A percentile compares a stretch with the other conserved stretches of the same genome.
Conservation (phyloP, 2,888 invertebrate genomes). For the Eristalinus aeneus region DNA sequence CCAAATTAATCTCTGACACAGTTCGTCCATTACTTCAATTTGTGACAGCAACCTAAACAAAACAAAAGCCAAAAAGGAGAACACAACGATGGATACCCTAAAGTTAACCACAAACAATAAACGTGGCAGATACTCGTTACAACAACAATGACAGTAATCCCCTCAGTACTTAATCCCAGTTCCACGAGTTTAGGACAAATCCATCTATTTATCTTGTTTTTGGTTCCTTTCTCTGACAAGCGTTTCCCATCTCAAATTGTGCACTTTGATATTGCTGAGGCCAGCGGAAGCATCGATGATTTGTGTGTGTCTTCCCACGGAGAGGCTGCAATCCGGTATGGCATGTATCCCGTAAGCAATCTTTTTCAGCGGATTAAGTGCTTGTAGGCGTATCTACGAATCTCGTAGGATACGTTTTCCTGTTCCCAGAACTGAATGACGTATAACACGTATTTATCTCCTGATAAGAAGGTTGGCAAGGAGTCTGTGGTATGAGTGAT, state of each 20-base stretch:
- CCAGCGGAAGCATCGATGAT: slow-evolving; percentile 4
- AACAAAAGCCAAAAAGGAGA: not conserved
- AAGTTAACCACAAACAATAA: slow-evolving; percentile 10
- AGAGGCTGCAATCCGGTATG: not conserved
- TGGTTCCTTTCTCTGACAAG: slow-evolving; percentile 4
- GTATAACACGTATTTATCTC: not conserved
- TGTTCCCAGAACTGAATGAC: not conserved
- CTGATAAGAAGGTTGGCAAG: not conserved
- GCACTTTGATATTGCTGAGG: slow-evolving; percentile 3
- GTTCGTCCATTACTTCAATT: slow-evolving; percentile 42
- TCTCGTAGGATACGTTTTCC: not conserved
- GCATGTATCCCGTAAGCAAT: slow-evolving; percentile 1
- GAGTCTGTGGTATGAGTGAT: not conserved
- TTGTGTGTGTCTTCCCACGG: not conserved
- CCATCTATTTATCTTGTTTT: slow-evolving; percentile 36
- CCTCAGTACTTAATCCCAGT: slow-evolving; percentile 41
- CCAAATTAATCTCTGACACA: slow-evolving; percentile 53
- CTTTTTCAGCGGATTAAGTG: slow-evolving; percentile 23
- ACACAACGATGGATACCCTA: not conserved
- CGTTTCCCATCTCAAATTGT: not conserved
- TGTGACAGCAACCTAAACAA: not conserved
- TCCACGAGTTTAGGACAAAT: slow-evolving; percentile 25
- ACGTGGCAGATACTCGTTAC: slow-evolving; percentile 8
- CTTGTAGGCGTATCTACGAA: not conserved
- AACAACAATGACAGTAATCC: slow-evolving; percentile 45